A percentile compares a stretch with the other conserved stretches of the same genome.
phyloP scores from a whole-genome alignment of 2,888 invertebrate species.

The Macaria notata region DNA sequence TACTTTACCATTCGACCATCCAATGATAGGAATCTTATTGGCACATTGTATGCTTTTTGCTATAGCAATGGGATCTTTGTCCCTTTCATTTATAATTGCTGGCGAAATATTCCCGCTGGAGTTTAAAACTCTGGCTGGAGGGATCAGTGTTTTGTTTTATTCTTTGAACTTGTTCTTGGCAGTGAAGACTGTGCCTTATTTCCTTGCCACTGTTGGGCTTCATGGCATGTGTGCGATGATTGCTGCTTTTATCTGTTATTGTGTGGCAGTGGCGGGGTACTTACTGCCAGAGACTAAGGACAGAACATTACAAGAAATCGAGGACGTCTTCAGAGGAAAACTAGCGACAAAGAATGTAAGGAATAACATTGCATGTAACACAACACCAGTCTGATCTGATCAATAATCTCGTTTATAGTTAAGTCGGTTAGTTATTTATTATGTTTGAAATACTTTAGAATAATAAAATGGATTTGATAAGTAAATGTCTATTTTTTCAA shows the following conservation, averaged over 20 bases:
- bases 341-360: too few relatives aligned
- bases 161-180: conserved; percentile 58
- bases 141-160: conserved; percentile 50
- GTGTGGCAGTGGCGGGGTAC: conserved; percentile 38
- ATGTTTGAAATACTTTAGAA: too few relatives aligned
- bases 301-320: conserved; percentile 8
- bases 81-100: conserved; percentile 84
- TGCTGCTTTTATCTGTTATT: neutral
- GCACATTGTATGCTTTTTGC: conserved; percentile 36
- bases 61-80: conserved; percentile 41
- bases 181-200: conserved; percentile 56
- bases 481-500: too few relatives aligned
- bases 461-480: too few relatives aligned
- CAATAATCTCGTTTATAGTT: too few relatives aligned
- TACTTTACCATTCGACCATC: conserved; percentile 36
- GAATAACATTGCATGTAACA: too few relatives aligned
- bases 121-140: conserved; percentile 73
- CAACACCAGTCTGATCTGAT: too few relatives aligned
- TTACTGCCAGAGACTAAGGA: conserved; percentile 7
- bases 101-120: conserved; percentile 83
- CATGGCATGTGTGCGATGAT: neutral
- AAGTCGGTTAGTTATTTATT: too few relatives aligned
- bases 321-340: conserved; percentile 4
- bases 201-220: conserved; percentile 51
- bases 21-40: conserved; percentile 31